Base-by-base conservation (phyloP, 2,888 invertebrate genomes). In the Germaria angustata region DNA sequence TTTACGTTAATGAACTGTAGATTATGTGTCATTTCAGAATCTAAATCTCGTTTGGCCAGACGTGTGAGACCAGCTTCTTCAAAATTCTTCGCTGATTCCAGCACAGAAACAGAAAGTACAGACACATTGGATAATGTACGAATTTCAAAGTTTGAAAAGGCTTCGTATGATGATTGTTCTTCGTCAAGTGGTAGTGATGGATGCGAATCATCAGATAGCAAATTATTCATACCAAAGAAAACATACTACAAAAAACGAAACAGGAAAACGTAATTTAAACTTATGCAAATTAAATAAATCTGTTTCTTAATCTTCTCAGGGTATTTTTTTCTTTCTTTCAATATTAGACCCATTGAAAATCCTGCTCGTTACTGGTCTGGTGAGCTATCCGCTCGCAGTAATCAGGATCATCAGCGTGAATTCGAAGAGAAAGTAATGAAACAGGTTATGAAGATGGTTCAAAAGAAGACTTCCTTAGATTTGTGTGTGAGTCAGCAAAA, bases 391-490 rank as follows among this genome's bases (percentile, higher is more conserved):
- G 95, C 96, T 4, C 93, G 97, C 85, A 96, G 95, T 87, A 97
- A 97, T 92, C 97, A 97, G 90, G 97, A 97, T 90, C 95, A 96
- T 87, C 97, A 97, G 90, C 92, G 97, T 5, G 95, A 96, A 80
- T 95, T 94, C 88, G 97, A 97, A 90, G 97, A 97, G 91, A 93
- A 93, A 84, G 93, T 95, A 0, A 93, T 95, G 85, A 92, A 94
- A 65, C 90, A 91, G 72, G 90, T 91, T n/a, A 85, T 88, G 41
- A 85, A 87, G 22, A 87, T 90, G 84, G 90, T 91, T 22, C 87
- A 87, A 39, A 91, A 91, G 55, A 91, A 90, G 82, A 90, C 89
- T 0, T 90, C 88, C 11, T 86, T 86, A 15, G 91, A 91, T 55
- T 86, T 86, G n/a, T 86, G 84, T 61, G 55, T 87, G 9, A 81